Conservation (phyloP, 2,113 vertebrate genomes). For the Pelodiscus sinensis region DNA sequence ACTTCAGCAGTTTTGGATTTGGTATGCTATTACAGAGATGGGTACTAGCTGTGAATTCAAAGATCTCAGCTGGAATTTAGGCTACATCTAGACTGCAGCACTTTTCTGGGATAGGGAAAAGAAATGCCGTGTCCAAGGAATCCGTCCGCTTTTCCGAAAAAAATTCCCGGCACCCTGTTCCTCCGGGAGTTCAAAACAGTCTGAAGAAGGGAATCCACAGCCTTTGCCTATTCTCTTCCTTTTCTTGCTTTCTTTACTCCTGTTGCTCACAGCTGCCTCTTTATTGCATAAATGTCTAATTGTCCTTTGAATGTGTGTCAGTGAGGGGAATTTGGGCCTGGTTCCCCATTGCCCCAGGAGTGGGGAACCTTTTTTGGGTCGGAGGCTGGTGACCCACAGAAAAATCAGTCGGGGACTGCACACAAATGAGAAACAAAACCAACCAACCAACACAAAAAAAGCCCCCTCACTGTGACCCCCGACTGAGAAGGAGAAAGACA, state of each 20-base stretch:
- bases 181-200: neutral
- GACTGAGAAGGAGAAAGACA: no score
- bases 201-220: neutral
- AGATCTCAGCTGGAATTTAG: neutral
- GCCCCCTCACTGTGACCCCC: no score
- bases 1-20: neutral
- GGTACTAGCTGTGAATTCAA: neutral
- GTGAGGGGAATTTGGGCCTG: neutral
- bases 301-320: neutral
- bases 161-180: neutral
- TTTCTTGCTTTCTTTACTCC: neutral
- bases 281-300: neutral
- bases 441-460: no score
- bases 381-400: no score
- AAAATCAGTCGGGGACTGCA: no score
- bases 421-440: no score
- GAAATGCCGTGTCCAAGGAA: no score
- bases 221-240: neutral
- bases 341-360: neutral
- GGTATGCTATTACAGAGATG: neutral
- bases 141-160: no score
- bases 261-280: neutral
- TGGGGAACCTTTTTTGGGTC: no score
- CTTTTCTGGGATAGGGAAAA: no score
- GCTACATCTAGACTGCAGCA: no score